Conservation (phyloP, 2,113 vertebrate species). For the Circaetus cinerascens region DNA sequence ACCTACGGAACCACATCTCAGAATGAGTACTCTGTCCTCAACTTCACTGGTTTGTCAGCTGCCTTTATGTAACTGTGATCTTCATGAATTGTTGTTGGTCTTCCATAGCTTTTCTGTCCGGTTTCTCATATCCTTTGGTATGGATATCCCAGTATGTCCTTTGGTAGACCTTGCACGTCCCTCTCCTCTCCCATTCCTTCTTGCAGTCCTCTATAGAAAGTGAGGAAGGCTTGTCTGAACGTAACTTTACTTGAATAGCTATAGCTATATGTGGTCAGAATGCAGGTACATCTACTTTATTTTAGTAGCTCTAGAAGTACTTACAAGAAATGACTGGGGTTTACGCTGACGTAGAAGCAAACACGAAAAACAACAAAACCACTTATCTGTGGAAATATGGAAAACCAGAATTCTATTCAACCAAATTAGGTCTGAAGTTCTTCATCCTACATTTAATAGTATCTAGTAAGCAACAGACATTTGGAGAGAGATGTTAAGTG, state of each 20-base stretch:
- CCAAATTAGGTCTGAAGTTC: background rate
- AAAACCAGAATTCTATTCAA: background rate
- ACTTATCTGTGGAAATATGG: background rate
- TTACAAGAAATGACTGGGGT: background rate
- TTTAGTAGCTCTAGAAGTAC: background rate
- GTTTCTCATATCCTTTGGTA: background rate
- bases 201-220: background rate
- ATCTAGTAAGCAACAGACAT: background rate
- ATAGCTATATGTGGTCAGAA: background rate
- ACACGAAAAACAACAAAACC: background rate
- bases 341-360: background rate
- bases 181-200: background rate
- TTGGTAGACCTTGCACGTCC: background rate
- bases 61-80: background rate
- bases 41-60: background rate
- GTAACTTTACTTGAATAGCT: background rate
- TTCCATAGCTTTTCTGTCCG: background rate
- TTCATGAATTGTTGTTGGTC: background rate
- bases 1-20: background rate
- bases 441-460: background rate
- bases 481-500: background rate
- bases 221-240: background rate
- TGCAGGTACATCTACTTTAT: background rate
- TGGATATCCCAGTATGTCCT: background rate
- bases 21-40: background rate